phyloP scores from a whole-genome alignment of 2,113 vertebrate genomes.

The Chunga burmeisteri region DNA sequence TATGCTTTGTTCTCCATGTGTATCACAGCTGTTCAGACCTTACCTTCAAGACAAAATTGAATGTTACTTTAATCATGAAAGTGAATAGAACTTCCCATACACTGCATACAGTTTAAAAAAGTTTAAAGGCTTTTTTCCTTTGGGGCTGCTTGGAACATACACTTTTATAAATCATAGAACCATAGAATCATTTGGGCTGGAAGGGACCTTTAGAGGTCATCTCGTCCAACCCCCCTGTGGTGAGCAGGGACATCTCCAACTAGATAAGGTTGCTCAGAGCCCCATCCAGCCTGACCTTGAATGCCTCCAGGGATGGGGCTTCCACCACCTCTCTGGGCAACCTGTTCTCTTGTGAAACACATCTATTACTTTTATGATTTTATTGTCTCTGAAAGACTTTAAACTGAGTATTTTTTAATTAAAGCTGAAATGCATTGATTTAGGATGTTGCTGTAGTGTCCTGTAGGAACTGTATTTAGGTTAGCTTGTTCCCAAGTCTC shows the following conservation, averaged over 20 bases:
- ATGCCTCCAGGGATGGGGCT: no score
- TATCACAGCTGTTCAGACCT: neutral
- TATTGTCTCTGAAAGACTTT: neutral
- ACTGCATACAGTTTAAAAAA: neutral
- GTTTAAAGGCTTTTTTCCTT: neutral
- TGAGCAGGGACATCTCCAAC: no score
- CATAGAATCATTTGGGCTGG: no score
- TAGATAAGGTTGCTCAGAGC: no score
- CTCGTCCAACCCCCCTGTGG: no score
- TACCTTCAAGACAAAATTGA: neutral
- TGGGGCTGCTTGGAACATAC: neutral
- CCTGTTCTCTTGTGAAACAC: neutral
- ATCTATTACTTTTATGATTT: neutral
- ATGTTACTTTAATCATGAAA: neutral
- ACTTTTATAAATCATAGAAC: neutral
- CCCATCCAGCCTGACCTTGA: no score
- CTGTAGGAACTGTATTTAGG: neutral
- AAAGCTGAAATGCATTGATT: neutral
- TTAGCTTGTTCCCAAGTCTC: neutral
- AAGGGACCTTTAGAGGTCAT: no score
- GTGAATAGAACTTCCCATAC: neutral
- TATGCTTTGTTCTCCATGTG: neutral
- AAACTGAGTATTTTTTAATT: neutral
- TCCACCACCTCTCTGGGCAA: no score
- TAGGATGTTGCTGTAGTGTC: neutral